Evolutionary conservation across 2,113 vertebrate genomes (phyloP), one percentile per base, ranked within the genome.

Genomic region (Brachirus orientalis): DNA sequence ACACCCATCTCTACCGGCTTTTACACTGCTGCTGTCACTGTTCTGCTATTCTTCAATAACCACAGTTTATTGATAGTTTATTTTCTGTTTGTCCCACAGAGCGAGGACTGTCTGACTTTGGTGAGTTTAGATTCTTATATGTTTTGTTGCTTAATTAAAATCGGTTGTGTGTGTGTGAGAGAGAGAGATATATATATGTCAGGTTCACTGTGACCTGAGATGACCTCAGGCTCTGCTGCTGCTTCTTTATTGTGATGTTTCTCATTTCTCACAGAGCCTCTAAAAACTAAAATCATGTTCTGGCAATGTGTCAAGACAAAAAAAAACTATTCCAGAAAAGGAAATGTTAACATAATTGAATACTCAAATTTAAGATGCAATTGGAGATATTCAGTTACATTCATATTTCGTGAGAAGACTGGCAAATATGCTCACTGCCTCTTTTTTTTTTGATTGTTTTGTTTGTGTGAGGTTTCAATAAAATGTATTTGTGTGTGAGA

Each of bases 111-210:
- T 20, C 60, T 5, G 87, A 90, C 1, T 76, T 91, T 14, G 91
- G 91, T 92, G 72, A 92, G 91, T 75, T 17, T 14, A 0, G 3
- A 6, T 18, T 40, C 5, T 20, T 28, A 12, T n/a, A 22, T 50
- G 47, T n/a, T 6, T 44, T 52, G 19, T 44, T 22, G 2, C 3
- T 28, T 35, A 16, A 4, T 7, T n/a, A n/a, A n/a, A n/a, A n/a
- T n/a, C n/a, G n/a, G n/a, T 0, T 13, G 6, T 22, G 35, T 28
- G 28, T 28, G 28, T 4, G 28, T 28, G 28, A 28, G 28, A 28
- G 28, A 28, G 28, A 4, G 28, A 28, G n/a, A n/a, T n/a, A n/a
- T 8, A 40, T 40, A 40, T 2, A 40, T 40, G 12, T 43, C 40
- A 37, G 14, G 3, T 28, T 28, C 28, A 28, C 28, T 38, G n/a